Base-by-base conservation (phyloP, 1,140 invertebrate species). In the Cherax quadricarinatus region DNA sequence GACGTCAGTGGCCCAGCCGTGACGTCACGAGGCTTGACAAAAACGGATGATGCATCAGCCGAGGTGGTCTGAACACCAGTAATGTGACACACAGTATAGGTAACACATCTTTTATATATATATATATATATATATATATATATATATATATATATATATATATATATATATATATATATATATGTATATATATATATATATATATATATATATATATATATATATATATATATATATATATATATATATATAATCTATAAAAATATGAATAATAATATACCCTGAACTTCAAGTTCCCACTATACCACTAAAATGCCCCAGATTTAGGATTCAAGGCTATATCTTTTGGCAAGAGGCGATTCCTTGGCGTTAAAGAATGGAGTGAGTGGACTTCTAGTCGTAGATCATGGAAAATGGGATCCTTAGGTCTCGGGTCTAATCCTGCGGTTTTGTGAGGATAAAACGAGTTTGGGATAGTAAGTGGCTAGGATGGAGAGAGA, bases 101-200 rank as follows among this genome's bases (percentile, higher is more conserved):
- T 12, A 57, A 80, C 62, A 21, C 16, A 6, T 4, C 62, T 66
- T 4, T 4, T 66, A 21, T 21, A n/a, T n/a, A n/a, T n/a, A n/a
- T n/a, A n/a, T n/a, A n/a, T n/a, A n/a, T 66, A 16, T 66, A 16
- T 66, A 66, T 66, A 66, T 66, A 66, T 66, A 66, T 66, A 66
- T 66, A 66, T 66, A 66, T 66, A 66, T 66, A 66, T 66, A 66
- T 66, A 66, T 66, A 66, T 70, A 70, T 70, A 70, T 70, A 70
- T 70, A 70, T 70, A 70, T 70, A 70, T 70, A 70, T 70, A 70
- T 70, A 70, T 70, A 70, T 70, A 70, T 70, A 70, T 70, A 70
- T 70, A 70, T 70, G 10, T 70, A 70, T 70, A 70, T 70, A 70
- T 70, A 70, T 70, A 70, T 70, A 70, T 70, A 70, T 70, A 70